Evolutionary conservation across 2,888 invertebrate species (phyloP).

Genomic region (Drosophila dives): DNA sequence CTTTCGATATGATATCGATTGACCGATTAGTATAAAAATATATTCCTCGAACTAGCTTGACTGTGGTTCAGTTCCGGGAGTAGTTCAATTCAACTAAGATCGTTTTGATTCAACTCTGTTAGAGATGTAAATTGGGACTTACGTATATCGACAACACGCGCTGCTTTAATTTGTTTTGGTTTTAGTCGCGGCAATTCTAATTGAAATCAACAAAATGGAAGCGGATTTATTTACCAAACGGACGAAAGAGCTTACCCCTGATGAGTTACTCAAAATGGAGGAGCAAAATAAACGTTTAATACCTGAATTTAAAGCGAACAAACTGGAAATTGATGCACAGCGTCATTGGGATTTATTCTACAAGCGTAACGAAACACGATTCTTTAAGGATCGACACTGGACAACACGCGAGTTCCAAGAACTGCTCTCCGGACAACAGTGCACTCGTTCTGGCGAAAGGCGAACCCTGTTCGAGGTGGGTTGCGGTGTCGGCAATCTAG

Average conservation of each 20-base stretch:
- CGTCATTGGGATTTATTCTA: slow-evolving; percentile 99
- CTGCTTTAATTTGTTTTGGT: slow-evolving; percentile 6
- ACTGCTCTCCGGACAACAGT: slow-evolving; percentile 86
- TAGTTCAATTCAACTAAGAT: background rate
- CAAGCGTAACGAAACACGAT: slow-evolving; percentile 95
- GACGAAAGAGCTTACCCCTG: slow-evolving; percentile 84
- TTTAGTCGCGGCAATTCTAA: background rate
- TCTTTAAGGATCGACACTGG: slow-evolving; percentile 99
- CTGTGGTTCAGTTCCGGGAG: background rate
- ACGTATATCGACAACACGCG: background rate
- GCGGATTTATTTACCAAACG: slow-evolving; percentile 62
- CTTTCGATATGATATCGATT: slow-evolving; percentile 11
- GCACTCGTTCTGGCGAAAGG: slow-evolving; percentile 85
- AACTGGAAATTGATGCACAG: slow-evolving; percentile 92
- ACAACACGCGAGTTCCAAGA: slow-evolving; percentile 97
- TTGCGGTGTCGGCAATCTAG: slow-evolving; percentile 98
- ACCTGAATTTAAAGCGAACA: slow-evolving; percentile 90
- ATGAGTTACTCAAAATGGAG: slow-evolving; percentile 88
- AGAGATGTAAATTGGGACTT: background rate
- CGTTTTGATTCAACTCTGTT: background rate
- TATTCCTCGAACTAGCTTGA: background rate
- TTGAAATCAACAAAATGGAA: slow-evolving; percentile 31
- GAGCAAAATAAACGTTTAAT: slow-evolving; percentile 90
- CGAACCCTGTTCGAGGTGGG: slow-evolving; percentile 89
- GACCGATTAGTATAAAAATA: background rate